These are phyloP conservation scores for Temnothorax ravouxi DNA, from an alignment of 2,888 invertebrate genomes.

Conservation along the genomic window DNA sequence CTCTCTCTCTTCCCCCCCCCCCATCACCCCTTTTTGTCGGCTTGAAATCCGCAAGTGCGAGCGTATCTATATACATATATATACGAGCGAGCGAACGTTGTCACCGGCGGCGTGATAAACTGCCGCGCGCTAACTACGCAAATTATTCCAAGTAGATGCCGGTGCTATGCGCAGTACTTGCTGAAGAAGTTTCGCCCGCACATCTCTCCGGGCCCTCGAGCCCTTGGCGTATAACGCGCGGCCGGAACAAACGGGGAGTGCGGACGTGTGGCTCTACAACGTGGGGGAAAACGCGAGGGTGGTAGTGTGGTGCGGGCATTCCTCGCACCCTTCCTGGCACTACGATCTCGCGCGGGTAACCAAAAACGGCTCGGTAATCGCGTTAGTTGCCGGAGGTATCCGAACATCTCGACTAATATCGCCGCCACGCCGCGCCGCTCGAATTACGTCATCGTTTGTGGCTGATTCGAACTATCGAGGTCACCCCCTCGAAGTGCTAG, in stretches of 20 bases:
- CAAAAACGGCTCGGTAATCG: slow-evolving; percentile 61
- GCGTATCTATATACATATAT: not conserved
- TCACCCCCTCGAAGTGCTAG: not conserved
- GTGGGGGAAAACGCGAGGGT: not conserved
- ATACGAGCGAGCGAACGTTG: slow-evolving; percentile 66
- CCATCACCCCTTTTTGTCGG: not conserved
- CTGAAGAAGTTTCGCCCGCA: slow-evolving; percentile 67
- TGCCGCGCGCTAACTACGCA: slow-evolving; percentile 79
- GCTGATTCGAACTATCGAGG: slow-evolving; percentile 42
- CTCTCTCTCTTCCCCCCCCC: not conserved
- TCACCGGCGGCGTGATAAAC: slow-evolving; percentile 80
- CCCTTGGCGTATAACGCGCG: slow-evolving; percentile 14
- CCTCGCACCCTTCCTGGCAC: slow-evolving; percentile 22
- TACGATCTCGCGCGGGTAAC: slow-evolving; percentile 46
- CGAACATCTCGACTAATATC: slow-evolving; percentile 55
- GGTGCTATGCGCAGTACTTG: slow-evolving; percentile 52
- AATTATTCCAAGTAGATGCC: slow-evolving; percentile 82
- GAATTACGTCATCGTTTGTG: slow-evolving; percentile 51
- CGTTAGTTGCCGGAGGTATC: slow-evolving; percentile 56
- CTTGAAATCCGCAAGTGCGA: slow-evolving; percentile 19
- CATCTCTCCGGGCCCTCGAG: slow-evolving; percentile 48
- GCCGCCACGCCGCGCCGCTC: not conserved
- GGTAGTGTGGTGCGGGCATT: slow-evolving; percentile 31
- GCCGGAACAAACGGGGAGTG: slow-evolving; percentile 34
- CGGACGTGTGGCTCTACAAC: slow-evolving; percentile 11